phyloP scores from a whole-genome alignment of 2,113 vertebrate genomes.

The Neodontobutis hainanensis region DNA sequence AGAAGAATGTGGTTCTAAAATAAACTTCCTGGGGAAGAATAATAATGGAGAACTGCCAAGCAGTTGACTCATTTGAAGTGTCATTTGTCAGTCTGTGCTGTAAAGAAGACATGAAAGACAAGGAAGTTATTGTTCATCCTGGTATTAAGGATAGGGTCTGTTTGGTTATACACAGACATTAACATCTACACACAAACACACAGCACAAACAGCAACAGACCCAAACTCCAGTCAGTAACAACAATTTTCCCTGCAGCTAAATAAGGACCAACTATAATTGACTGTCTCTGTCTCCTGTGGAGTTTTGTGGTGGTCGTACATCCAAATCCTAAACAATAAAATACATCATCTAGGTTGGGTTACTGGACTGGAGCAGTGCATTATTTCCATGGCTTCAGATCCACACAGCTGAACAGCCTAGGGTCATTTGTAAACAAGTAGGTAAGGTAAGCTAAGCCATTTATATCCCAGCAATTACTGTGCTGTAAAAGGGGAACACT shows the following conservation, averaged over 20 bases:
- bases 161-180: constrained; percentile 63
- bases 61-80: constrained; percentile 45
- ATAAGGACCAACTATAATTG: constrained; percentile 55
- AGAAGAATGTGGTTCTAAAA: constrained; percentile 16
- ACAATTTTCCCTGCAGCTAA: constrained; percentile 57
- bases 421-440: constrained; percentile 12
- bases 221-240: constrained; percentile 45
- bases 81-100: constrained; percentile 39
- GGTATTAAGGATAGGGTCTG: constrained; percentile 59
- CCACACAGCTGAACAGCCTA: constrained; percentile 2
- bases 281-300: constrained; percentile 20
- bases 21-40: constrained; percentile 15
- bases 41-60: constrained; percentile 12
- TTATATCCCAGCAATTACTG: constrained; percentile 12
- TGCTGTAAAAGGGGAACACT: not conserved
- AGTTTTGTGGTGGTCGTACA: not conserved
- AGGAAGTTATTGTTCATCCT: constrained; percentile 64
- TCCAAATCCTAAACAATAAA: constrained; percentile 9
- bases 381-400: constrained; percentile 6
- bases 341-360: constrained; percentile 4
- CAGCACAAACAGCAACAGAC: constrained; percentile 28
- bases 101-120: constrained; percentile 50
- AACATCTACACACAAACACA: constrained; percentile 57
- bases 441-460: constrained; percentile 4
- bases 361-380: not conserved